Percentiles rank a stretch among this genome's conserved stretches.
phyloP scores from a whole-genome alignment of 2,113 vertebrate genomes.

The Dinomys branickii region DNA sequence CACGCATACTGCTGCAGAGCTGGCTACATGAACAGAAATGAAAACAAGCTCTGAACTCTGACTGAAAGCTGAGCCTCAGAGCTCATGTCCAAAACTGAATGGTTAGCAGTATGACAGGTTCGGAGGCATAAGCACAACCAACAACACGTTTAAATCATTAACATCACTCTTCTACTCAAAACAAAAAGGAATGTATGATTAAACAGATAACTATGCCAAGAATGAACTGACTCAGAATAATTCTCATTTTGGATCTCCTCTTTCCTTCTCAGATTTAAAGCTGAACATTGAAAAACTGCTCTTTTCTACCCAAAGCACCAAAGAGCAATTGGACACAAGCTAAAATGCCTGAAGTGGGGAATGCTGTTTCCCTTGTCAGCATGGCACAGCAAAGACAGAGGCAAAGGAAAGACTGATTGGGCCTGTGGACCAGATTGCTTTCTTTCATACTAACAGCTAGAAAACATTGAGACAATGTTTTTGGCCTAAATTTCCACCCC shows the following conservation, averaged over 20 bases:
- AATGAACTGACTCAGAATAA: slow-evolving; percentile 34
- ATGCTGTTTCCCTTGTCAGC: not conserved
- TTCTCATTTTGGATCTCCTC: not conserved
- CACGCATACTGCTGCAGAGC: not conserved
- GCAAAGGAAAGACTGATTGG: not conserved
- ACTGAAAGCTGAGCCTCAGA: slow-evolving; percentile 9
- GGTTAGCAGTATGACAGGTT: slow-evolving; percentile 39
- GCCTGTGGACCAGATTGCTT: not conserved
- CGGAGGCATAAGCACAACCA: not conserved
- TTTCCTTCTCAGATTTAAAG: not conserved
- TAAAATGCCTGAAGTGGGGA: not conserved
- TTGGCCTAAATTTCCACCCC: not conserved
- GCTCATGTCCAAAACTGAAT: not conserved
- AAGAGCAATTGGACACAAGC: not conserved
- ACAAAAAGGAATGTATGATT: slow-evolving; percentile 67
- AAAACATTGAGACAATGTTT: not conserved
- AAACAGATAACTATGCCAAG: slow-evolving; percentile 43
- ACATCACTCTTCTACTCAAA: slow-evolving; percentile 28
- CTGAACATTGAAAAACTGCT: not conserved
- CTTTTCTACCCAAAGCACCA: not conserved
- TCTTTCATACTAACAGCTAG: not conserved
- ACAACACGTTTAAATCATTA: slow-evolving; percentile 69
- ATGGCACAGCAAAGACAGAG: not conserved
- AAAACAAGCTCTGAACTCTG: slow-evolving; percentile 46
- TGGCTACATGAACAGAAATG: not conserved